These are phyloP conservation scores for Mobula hypostoma DNA, from an alignment of 2,113 vertebrate species.

Conservation along the genomic window DNA sequence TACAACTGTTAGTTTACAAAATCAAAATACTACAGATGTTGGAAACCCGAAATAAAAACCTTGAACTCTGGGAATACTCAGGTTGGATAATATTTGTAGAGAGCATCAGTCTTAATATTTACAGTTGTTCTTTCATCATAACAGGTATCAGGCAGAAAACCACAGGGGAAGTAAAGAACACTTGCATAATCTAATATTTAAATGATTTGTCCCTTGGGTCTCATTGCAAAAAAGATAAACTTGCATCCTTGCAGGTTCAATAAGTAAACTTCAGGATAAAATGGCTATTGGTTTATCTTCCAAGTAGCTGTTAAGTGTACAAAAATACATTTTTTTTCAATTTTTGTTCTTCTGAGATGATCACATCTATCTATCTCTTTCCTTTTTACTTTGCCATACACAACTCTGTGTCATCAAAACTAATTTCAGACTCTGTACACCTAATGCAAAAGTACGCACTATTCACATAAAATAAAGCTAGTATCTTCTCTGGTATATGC, in stretches of 20 bases:
- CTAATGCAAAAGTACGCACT: neutral
- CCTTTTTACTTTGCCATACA: neutral
- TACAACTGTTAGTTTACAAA: neutral
- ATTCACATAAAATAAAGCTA: neutral
- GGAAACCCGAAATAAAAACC: neutral
- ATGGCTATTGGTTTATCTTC: neutral
- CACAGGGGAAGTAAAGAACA: too few relatives aligned
- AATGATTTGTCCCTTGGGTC: neutral
- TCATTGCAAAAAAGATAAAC: neutral
- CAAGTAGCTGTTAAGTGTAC: too few relatives aligned
- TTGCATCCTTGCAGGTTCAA: neutral
- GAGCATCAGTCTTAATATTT: too few relatives aligned
- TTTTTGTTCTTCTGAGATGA: neutral
- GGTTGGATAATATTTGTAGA: neutral
- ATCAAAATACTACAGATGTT: too few relatives aligned
- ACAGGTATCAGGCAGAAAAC: too few relatives aligned
- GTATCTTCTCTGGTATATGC: neutral
- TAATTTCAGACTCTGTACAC: neutral
- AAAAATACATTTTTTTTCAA: neutral
- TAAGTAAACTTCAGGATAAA: neutral
- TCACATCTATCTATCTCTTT: neutral
- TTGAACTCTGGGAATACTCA: neutral
- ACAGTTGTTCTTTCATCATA: too few relatives aligned
- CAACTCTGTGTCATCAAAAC: neutral
- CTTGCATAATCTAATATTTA: too few relatives aligned